Percentiles rank a stretch among this genome's conserved stretches.
Evolutionary conservation across 2,113 vertebrate species (phyloP).

Genomic region (Catharus minimus): DNA sequence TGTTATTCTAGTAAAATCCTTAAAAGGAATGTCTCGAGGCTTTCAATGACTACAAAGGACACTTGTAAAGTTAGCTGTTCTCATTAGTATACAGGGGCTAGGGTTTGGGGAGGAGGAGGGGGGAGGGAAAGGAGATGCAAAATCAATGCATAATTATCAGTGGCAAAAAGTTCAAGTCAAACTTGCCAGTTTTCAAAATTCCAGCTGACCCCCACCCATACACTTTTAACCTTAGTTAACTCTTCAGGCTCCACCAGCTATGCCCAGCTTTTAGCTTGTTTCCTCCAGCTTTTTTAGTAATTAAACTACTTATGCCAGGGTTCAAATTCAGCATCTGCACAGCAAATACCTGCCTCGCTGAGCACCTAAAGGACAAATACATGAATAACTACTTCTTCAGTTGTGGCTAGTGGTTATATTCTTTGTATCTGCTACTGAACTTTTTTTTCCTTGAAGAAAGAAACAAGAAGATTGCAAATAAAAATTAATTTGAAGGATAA

Average conservation of each 20-base stretch:
- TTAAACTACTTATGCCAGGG: background rate
- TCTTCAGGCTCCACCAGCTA: background rate
- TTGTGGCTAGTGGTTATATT: background rate
- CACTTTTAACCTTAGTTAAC: background rate
- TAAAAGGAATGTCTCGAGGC: constrained; percentile 54
- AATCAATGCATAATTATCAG: constrained; percentile 1
- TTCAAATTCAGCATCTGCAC: background rate
- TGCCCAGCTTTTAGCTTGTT: background rate
- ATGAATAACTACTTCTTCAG: background rate
- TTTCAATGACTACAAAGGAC: constrained; percentile 62
- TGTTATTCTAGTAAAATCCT: constrained; percentile 68
- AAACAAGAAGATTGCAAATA: background rate
- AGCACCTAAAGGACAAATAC: background rate
- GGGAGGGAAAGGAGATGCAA: background rate
- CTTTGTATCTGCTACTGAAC: background rate
- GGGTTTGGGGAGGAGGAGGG: background rate
- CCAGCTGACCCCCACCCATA: background rate
- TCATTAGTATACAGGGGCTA: constrained; percentile 53
- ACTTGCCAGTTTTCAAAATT: background rate
- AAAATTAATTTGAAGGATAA: background rate
- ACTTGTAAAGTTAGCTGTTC: constrained; percentile 68
- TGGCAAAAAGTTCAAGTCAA: background rate
- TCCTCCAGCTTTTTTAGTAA: background rate
- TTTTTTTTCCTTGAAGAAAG: background rate
- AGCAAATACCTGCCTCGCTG: background rate